Evolutionary conservation across 2,888 invertebrate genomes (phyloP).

Genomic region (Drepanosiphum platanoidis): DNA sequence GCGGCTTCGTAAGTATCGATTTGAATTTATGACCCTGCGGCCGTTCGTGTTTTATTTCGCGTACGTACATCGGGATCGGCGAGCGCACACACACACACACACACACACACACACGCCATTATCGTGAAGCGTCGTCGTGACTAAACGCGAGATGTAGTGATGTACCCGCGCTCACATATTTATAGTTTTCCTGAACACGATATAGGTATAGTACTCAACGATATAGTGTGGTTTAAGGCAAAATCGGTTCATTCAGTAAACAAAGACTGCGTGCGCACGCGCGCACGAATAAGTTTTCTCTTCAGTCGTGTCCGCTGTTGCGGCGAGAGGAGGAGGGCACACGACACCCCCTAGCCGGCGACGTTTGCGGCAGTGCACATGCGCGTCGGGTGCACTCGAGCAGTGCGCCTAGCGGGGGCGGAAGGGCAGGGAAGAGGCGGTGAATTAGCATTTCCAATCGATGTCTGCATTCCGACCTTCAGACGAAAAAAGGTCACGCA

Average conservation of each 20-base stretch:
- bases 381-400: conserved; percentile 40
- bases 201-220: too few species aligned
- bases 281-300: neutral
- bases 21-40: conserved; percentile 9
- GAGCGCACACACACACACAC: too few species aligned
- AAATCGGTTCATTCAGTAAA: conserved; percentile 36
- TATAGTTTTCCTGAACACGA: too few species aligned
- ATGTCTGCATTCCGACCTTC: conserved; percentile 58
- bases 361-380: neutral
- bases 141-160: neutral
- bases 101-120: too few species aligned
- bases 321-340: conserved; percentile 37
- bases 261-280: neutral
- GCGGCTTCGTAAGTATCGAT: neutral
- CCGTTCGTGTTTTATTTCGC: neutral
- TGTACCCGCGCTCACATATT: too few species aligned
- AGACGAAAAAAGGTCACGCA: conserved; percentile 55
- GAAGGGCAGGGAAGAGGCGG: neutral
- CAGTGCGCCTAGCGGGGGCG: neutral
- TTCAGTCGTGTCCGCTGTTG: neutral
- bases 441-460: conserved; percentile 38
- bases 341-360: conserved; percentile 30
- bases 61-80: neutral
- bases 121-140: neutral
- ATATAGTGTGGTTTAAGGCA: neutral